Evolutionary conservation across 2,888 invertebrate species (phyloP).

Genomic region (Zhengitettix transpicula): DNA sequence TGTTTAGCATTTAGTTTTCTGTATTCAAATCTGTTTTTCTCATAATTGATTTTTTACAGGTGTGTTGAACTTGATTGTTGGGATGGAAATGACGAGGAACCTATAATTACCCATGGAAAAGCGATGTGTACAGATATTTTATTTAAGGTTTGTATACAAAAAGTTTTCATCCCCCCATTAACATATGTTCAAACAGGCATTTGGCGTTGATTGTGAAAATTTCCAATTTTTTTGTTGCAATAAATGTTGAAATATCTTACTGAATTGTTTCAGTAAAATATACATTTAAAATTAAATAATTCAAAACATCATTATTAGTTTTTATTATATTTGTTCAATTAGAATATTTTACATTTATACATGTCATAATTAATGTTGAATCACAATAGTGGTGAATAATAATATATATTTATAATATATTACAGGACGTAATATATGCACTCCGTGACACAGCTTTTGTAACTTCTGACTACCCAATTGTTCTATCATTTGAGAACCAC

Average conservation of each 20-base stretch:
- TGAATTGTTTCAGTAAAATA: no score
- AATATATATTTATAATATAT: slow-evolving; percentile 5
- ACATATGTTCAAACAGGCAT: no score
- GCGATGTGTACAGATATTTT: slow-evolving; percentile 99
- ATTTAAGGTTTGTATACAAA: slow-evolving; percentile 51
- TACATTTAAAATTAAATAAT: no score
- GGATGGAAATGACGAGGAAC: slow-evolving; percentile 99
- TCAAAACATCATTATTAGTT: no score
- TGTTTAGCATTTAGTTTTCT: background rate
- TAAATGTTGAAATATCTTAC: no score
- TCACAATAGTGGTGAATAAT: background rate
- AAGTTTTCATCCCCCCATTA: no score
- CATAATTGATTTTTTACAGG: slow-evolving; percentile 28
- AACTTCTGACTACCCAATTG: slow-evolving; percentile 92
- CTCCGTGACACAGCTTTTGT: slow-evolving; percentile 97
- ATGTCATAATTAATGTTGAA: background rate
- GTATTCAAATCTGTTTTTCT: slow-evolving; percentile 3
- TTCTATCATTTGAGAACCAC: slow-evolving; percentile 98
- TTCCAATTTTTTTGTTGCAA: no score
- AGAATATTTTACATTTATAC: no score
- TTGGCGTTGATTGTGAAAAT: no score
- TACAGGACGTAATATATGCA: slow-evolving; percentile 82
- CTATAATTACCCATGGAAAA: slow-evolving; percentile 98
- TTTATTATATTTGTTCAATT: no score
- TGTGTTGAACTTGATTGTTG: slow-evolving; percentile 98